Evolutionary conservation across 2,113 vertebrate genomes (phyloP), one percentile per base, ranked within the genome.

Genomic region (Thamnaconus septentrionalis): DNA sequence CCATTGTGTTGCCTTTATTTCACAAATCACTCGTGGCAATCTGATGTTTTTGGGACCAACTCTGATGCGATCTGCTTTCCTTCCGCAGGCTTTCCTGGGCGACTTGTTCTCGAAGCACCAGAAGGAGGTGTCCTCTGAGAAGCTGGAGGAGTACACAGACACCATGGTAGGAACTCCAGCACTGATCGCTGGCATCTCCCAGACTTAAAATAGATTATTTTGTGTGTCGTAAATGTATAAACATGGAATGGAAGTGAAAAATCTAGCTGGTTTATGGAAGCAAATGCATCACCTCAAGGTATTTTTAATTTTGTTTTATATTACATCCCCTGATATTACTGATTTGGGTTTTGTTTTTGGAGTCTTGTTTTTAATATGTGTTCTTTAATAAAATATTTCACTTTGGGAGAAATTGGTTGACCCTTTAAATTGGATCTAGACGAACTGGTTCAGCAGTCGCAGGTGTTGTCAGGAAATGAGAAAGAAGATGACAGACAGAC

Each of bases 81-180:
- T 53, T 6, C 76, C 51, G 6, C 54, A 99, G 97, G 89, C 91
- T 82, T 98, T 98, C 80, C 87, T 99, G 66, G 87, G 91, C 74
- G 96, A 98, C 66, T 92, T 99, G 71, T 95, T 98, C 69, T 41
- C 76, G 56, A 91, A 93, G 68, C 94, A 97, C 61, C 72, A 91
- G 45, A 97, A 92, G 84, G 71, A 59, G 0, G 83, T 98, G 64
- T 52, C 95, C 7, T 84, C 92, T 12, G 89, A 67, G 9, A 98
- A 96, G 61, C 85, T 99, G 90, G 93, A 94, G 47, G 94, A 96
- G 61, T 98, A 98, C 62, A 95, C 95, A 0, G 93, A 95, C 59
- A 80, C 94, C 42, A 97, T 98, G 95, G 96, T 98, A 91, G 9
- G 7, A 53, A 31, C 10, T 31, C 18, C 18, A 53, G 4, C n/a